phyloP scores from a whole-genome alignment of 2,113 vertebrate genomes.

The Seriola aureovittata region DNA sequence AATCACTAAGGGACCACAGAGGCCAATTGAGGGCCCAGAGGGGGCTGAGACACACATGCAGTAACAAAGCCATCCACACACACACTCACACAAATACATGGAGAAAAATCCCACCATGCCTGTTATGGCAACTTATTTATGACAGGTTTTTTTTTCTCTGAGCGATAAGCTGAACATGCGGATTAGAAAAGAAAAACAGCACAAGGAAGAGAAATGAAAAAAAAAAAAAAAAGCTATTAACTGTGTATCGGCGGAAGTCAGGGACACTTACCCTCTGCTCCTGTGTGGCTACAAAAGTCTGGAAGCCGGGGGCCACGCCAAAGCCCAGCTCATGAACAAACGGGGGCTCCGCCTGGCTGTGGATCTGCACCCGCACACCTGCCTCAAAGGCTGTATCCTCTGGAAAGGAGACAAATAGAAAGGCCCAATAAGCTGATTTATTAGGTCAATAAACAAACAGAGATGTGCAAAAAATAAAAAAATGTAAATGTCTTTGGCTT shows the following conservation, averaged over 20 bases:
- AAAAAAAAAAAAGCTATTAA: slow-evolving; percentile 25
- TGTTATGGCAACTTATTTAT: slow-evolving; percentile 44
- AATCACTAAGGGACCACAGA: slow-evolving; percentile 21
- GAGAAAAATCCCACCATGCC: slow-evolving; percentile 12
- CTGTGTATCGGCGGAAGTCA: slow-evolving; percentile 29
- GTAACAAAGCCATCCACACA: neutral
- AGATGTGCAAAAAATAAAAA: neutral
- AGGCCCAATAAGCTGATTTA: slow-evolving; percentile 1
- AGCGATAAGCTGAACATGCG: slow-evolving; percentile 19
- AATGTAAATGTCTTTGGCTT: neutral
- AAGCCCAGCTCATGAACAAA: slow-evolving; percentile 98
- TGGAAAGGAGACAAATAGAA: slow-evolving; percentile 75
- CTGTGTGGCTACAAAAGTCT: slow-evolving; percentile 98
- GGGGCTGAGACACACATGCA: neutral
- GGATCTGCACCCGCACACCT: slow-evolving; percentile 97
- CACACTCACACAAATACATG: neutral
- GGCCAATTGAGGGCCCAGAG: slow-evolving; percentile 7
- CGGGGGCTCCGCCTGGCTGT: slow-evolving; percentile 97
- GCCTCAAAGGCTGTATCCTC: slow-evolving; percentile 98
- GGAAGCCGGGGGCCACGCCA: slow-evolving; percentile 97
- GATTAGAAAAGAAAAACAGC: slow-evolving; percentile 19
- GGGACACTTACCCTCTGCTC: slow-evolving; percentile 93
- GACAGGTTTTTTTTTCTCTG: slow-evolving; percentile 4
- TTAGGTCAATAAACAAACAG: slow-evolving; percentile 21
- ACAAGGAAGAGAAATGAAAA: slow-evolving; percentile 11